These are phyloP conservation scores for Amphipoea lucens DNA, from an alignment of 2,888 invertebrate genomes.

Conservation along the genomic window DNA sequence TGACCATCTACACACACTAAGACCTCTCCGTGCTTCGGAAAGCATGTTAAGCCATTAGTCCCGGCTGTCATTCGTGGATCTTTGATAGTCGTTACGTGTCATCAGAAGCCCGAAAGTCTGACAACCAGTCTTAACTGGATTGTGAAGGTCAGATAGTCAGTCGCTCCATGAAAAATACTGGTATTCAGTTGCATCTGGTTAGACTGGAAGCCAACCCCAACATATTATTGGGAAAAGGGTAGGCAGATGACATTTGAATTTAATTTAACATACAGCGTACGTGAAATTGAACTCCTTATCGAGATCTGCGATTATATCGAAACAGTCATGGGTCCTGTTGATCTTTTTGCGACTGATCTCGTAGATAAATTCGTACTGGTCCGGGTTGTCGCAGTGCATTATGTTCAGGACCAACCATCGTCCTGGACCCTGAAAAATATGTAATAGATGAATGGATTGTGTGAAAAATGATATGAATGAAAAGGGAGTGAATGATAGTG, in stretches of 20 bases:
- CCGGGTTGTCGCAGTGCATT: constrained; percentile 30
- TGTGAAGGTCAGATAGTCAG: too few relatives aligned
- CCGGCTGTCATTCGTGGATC: too few relatives aligned
- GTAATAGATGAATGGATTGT: background rate
- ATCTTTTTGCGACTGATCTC: constrained; percentile 31
- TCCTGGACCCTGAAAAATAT: constrained; percentile 47
- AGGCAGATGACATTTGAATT: background rate
- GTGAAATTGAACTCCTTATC: constrained; percentile 11
- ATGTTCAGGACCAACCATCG: constrained; percentile 49
- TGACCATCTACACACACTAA: too few relatives aligned
- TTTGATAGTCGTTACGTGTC: too few relatives aligned
- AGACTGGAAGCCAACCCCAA: too few relatives aligned
- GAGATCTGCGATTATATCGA: background rate
- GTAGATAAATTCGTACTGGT: constrained; percentile 17
- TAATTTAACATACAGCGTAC: constrained; percentile 31
- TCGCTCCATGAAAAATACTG: too few relatives aligned
- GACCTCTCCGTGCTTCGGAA: too few relatives aligned
- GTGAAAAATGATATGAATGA: background rate
- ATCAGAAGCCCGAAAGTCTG: too few relatives aligned
- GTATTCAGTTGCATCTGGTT: too few relatives aligned
- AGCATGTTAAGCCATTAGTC: too few relatives aligned
- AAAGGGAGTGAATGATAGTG: background rate
- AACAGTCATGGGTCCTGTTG: constrained; percentile 59
- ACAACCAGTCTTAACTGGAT: too few relatives aligned
- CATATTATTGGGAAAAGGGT: too few relatives aligned